Base-by-base conservation (phyloP, 2,888 invertebrate genomes). In the Eremobia ochroleuca region DNA sequence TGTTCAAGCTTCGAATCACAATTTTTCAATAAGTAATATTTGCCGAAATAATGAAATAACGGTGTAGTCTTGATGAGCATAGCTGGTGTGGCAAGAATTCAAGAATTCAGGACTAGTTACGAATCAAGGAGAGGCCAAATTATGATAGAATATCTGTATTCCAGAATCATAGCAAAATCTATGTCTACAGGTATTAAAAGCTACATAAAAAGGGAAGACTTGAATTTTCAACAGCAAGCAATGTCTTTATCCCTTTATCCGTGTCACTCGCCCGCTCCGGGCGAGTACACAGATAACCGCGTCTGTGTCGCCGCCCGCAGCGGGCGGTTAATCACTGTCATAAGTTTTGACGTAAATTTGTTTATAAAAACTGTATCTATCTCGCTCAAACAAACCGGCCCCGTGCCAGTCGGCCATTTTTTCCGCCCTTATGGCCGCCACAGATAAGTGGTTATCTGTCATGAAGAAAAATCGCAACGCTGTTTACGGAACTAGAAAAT, bases 21-120 rank as follows among this genome's bases (percentile, higher is more conserved):
- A 88, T 89, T 89, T 86, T 88, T 84, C 85, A 85, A 89, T 94
- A 95, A 94, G 92, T 94, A 94, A 88, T 92, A 86, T 92, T 93
- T 93, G 95, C 95, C 95, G 92, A 91, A 92, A 88, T 85, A 76
- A 84, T 28, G 37, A 77, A 80, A 82, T 72, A 84, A 82, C 74
- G 87, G 73, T 90, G 88, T 91, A 76, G 85, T 85, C 85, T 89
- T 89, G 89, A 82, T 82, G 87, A 83, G 89, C 73, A 82, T 40
- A 55, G 80, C 58, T 78, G 77, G 74, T 70, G 72, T 76, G 81
- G 80, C 82, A 80, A 87, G 80, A 81, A 72, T 55, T 66, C 21
- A 34, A n/a, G 5, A 34, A 65, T 31, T 72, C 11, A 25, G 21
- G 40, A 34, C 40, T 46, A 37, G 8, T 59, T 59, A 58, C 2